These are phyloP conservation scores for Laspeyria flexula DNA, from an alignment of 2,888 invertebrate genomes.

Conservation along the genomic window DNA sequence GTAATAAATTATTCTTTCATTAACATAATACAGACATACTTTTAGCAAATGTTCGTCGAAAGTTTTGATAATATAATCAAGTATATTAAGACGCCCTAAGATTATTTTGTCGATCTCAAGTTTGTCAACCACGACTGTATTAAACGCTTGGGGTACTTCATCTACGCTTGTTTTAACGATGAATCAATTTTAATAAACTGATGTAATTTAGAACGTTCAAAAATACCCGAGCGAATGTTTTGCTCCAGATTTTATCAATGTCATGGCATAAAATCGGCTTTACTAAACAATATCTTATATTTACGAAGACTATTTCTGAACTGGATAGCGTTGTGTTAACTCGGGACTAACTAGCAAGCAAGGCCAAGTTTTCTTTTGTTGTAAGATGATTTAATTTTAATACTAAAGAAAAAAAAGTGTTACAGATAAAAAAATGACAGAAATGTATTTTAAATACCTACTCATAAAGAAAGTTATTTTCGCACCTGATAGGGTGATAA, in stretches of 20 bases:
- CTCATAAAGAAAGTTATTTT: too few species aligned
- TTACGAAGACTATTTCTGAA: slow-evolving; percentile 4
- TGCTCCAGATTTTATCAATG: slow-evolving; percentile 14
- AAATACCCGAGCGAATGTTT: slow-evolving; percentile 1
- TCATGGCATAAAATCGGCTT: slow-evolving; percentile 13
- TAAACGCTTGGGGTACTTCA: too few species aligned
- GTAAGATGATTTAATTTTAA: not conserved
- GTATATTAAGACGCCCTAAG: not conserved
- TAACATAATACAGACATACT: too few species aligned
- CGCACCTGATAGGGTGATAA: too few species aligned
- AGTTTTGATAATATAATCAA: too few species aligned
- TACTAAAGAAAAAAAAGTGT: too few species aligned
- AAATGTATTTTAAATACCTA: too few species aligned
- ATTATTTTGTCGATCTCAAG: not conserved
- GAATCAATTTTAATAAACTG: slow-evolving; percentile 9
- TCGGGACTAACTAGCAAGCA: not conserved
- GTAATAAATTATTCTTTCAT: too few species aligned
- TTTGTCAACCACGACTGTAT: not conserved
- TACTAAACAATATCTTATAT: slow-evolving; percentile 9
- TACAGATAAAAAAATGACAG: too few species aligned
- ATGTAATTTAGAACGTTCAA: slow-evolving; percentile 7
- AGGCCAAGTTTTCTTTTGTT: not conserved
- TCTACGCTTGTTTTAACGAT: slow-evolving; percentile 10
- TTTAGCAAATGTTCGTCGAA: too few species aligned
- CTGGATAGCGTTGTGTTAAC: not conserved